Base-by-base conservation (phyloP, 2,113 vertebrate species). In the Pycnonotus jocosus region DNA sequence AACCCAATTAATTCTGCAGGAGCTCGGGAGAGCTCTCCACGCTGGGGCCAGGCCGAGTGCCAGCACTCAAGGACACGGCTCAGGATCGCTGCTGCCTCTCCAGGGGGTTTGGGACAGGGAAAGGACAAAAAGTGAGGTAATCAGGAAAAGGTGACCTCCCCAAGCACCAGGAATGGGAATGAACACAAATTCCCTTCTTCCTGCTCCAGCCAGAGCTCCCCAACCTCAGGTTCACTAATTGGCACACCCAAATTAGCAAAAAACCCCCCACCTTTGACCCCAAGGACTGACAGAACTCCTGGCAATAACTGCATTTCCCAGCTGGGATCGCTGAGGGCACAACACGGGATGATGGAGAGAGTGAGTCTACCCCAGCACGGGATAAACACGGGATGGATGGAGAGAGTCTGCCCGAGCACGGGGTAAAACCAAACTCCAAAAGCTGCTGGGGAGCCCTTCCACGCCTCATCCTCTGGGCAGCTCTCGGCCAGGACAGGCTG, bases 301-400 rank as follows among this genome's bases (percentile, higher is more conserved):
- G 7, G 10, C 22, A 18, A 15, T 1, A 31, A 40, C 3, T 11
- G 7, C 76, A 14, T 15, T 45, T 73, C 15, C 15, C 22, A 45
- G 54, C 28, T 1, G 8, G 45, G 2, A 12, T 51, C 48, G 45
- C 40, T 44, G 33, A 33, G 80, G 71, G 37, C 1, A 33, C n/a
- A 0, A 1, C 0, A 11, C 54, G 6, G 4, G 20, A 1, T 3
- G 51, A 30, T 3, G 11, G 44, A 57, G 8, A 2, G n/a, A n/a
- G n/a, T n/a, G 35, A 66, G 7, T 3, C 61, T 35, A 51, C 6
- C 31, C 31, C 0, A 21, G 31, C 84, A 61, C 33, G 30, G 17
- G 71, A 38, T 1, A 33, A 0, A 1, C 0, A 11, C 54, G 6
- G 4, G 20, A 1, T 3, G 30, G 51, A 30, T 3, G 11, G 44